Base-by-base conservation (phyloP, 2,888 invertebrate species). In the Polymixis lichenea region DNA sequence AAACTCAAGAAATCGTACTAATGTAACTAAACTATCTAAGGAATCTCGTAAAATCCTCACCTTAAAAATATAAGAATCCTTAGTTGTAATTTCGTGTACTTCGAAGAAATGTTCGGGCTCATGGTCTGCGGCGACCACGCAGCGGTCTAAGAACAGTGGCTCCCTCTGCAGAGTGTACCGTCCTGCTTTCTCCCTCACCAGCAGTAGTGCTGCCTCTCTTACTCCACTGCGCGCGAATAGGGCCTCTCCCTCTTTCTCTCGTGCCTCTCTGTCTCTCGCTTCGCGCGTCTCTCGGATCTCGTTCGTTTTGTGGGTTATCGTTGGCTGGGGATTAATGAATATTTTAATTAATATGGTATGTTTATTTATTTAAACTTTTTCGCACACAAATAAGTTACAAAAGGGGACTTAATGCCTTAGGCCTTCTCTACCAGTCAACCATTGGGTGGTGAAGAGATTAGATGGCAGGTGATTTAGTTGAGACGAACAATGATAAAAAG, bases 31-130 rank as follows among this genome's bases (percentile, higher is more conserved):
- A n/a, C n/a, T n/a, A n/a, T n/a, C n/a, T n/a, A n/a, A 17, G 15
- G 25, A 56, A 56, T 13, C 25, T 25, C 1, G 56, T 56, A 8
- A 53, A 75, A 51, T 19, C 19, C 83, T 87, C 95, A 99, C 99
- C 98, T 99, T 99, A 95, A 99, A 98, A 94, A 99, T 98, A 95
- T 98, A 99, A 76, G 99, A 98, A 94, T 99, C 99, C 96, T 99
- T 99, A 80, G 98, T 98, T 85, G 98, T 98, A 86, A 99, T 97
- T 96, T 99, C 99, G 95, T 99, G 99, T 86, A 99, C 98, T 97
- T 99, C 99, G 94, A 99, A 99, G 94, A 99, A 99, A 94, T 99
- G 99, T 92, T 99, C 98, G 93, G 98, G 98, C 89, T 99, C 99
- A 78, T 98, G 98, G 93, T 99, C 99, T 72, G 98, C 98, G 73